phyloP scores from a whole-genome alignment of 2,888 invertebrate genomes.

The Trimorus sp. region DNA sequence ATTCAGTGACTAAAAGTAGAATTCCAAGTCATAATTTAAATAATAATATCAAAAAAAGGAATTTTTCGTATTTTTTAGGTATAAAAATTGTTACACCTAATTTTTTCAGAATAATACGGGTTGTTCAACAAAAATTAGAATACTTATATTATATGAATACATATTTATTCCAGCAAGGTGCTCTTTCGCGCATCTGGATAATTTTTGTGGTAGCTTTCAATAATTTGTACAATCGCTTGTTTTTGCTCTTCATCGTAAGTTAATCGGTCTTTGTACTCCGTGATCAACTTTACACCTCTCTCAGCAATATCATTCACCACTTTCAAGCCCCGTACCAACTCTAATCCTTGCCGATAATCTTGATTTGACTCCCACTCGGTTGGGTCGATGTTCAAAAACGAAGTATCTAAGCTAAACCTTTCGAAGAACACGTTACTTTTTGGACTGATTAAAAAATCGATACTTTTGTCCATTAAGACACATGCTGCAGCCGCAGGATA shows the following conservation, averaged over 20 bases:
- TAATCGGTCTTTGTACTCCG: conserved; percentile 38
- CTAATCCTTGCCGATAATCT: conserved; percentile 33
- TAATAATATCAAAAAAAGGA: too few species aligned
- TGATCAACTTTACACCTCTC: conserved; percentile 39
- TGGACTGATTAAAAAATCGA: conserved; percentile 20
- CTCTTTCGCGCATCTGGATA: conserved; percentile 15
- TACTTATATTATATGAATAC: not conserved
- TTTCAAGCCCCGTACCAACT: conserved; percentile 29
- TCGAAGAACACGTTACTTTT: conserved; percentile 4
- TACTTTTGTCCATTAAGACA: conserved; percentile 8
- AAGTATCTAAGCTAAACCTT: conserved; percentile 32
- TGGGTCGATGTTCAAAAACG: conserved; percentile 39
- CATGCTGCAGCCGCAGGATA: not conserved
- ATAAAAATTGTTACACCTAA: too few species aligned
- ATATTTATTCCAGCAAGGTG: conserved; percentile 7
- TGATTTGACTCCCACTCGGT: conserved; percentile 34
- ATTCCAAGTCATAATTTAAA: too few species aligned
- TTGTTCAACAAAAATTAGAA: too few species aligned
- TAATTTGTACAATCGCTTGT: conserved; percentile 16
- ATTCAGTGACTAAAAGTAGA: too few species aligned
- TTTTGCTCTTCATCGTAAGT: conserved; percentile 40
- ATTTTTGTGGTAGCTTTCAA: conserved; percentile 13
- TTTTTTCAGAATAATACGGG: too few species aligned
- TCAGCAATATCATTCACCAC: conserved; percentile 49
- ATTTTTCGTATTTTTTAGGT: too few species aligned